Conservation (phyloP, 1,140 invertebrate species). For the Teleopsis dalmanni region DNA sequence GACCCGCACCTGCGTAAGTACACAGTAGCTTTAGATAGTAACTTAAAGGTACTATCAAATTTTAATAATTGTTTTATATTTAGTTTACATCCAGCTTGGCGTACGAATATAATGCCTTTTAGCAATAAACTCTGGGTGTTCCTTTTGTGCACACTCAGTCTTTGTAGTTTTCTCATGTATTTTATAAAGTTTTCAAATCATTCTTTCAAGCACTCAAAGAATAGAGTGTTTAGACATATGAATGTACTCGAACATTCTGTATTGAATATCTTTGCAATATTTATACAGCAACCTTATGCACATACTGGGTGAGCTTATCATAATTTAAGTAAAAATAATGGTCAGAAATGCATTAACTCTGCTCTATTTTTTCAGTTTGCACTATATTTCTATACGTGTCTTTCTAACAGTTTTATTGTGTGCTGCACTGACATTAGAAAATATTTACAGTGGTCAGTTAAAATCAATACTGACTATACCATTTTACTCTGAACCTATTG, state of each 20-base stretch:
- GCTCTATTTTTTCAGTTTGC: conserved; percentile 6
- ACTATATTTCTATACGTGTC: conserved; percentile 25
- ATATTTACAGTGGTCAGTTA: conserved; percentile 37
- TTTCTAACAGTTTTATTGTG: conserved; percentile 31
- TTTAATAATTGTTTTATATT: not conserved
- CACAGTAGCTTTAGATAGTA: too few species aligned
- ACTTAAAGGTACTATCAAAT: too few species aligned
- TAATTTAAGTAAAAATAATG: too few species aligned
- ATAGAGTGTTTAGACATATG: conserved; percentile 11
- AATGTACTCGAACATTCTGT: conserved; percentile 22
- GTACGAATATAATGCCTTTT: conserved; percentile 30
- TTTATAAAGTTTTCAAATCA: conserved; percentile 18
- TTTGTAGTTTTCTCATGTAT: conserved; percentile 24
- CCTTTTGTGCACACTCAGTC: conserved; percentile 18
- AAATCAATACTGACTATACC: conserved; percentile 37
- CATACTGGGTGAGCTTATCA: conserved; percentile 8
- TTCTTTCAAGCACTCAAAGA: not conserved
- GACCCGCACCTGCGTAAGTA: conserved; percentile 31
- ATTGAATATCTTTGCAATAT: conserved; percentile 34
- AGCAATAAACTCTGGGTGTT: conserved; percentile 24
- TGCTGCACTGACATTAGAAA: conserved; percentile 38
- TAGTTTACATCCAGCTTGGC: conserved; percentile 20
- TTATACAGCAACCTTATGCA: conserved; percentile 37
- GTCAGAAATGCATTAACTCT: not conserved
- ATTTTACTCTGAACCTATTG: conserved; percentile 26